Percentiles rank a stretch among this genome's conserved stretches.
Conservation (phyloP, 2,113 vertebrate species). For the Ursus arctos region DNA sequence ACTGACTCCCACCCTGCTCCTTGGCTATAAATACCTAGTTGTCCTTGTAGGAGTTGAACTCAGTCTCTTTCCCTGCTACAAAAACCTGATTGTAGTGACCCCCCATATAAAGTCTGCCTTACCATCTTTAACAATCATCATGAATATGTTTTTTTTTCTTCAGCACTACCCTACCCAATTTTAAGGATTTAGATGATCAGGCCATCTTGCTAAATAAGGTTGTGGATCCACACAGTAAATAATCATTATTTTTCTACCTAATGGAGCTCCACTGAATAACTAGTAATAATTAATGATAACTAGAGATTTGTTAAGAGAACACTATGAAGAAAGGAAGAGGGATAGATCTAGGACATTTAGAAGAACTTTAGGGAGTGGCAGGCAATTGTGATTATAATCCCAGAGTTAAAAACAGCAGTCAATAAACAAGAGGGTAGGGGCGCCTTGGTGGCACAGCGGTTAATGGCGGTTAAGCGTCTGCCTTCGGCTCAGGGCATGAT, state of each 20-base stretch:
- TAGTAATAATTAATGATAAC: conserved; percentile 2
- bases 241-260: not conserved
- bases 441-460: too few species aligned
- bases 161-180: not conserved
- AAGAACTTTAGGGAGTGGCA: not conserved
- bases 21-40: not conserved
- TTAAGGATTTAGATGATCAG: conserved; percentile 11
- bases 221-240: not conserved
- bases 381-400: not conserved
- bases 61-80: not conserved
- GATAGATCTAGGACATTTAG: not conserved
- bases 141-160: not conserved
- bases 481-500: too few species aligned
- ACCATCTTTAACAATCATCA: not conserved
- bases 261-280: not conserved
- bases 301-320: not conserved
- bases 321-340: not conserved
- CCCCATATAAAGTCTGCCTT: not conserved
- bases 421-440: not conserved
- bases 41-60: not conserved
- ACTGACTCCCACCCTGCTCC: not conserved
- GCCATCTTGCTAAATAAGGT: not conserved
- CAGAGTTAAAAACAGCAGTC: not conserved
- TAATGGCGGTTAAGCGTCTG: too few species aligned
- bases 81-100: not conserved